phyloP scores from a whole-genome alignment of 1,140 invertebrate genomes.

The Bombus picipes region DNA sequence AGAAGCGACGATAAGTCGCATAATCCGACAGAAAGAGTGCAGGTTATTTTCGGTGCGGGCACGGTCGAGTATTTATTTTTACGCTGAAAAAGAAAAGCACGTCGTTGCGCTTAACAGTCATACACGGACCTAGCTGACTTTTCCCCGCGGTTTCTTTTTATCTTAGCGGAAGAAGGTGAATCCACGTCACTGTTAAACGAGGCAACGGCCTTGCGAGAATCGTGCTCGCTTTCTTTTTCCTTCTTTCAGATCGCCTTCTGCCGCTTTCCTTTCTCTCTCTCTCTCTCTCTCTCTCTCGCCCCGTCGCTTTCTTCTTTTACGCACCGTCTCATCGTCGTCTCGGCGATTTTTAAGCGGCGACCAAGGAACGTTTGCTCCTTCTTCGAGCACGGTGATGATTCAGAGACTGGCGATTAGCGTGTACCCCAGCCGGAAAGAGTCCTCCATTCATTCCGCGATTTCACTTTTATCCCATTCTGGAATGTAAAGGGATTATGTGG shows the following conservation, averaged over 20 bases:
- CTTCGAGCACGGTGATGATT: slow-evolving; percentile 20
- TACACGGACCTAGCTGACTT: background rate
- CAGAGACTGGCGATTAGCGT: slow-evolving; percentile 35
- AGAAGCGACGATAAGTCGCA: background rate
- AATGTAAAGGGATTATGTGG: background rate
- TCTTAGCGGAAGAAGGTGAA: slow-evolving; percentile 25
- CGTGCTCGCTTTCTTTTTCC: background rate
- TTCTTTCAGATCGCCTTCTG: background rate
- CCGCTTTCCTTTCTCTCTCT: background rate
- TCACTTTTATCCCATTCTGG: slow-evolving; percentile 32
- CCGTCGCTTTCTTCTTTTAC: slow-evolving; percentile 25
- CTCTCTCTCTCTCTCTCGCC: background rate
- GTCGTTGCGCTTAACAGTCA: slow-evolving; percentile 1
- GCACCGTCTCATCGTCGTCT: slow-evolving; percentile 44
- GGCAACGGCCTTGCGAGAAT: slow-evolving; percentile 53
- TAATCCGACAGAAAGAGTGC: slow-evolving; percentile 25
- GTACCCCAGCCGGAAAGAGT: background rate
- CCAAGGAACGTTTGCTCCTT: background rate
- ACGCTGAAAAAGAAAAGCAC: background rate
- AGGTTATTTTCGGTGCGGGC: slow-evolving; percentile 38
- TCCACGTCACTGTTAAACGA: slow-evolving; percentile 39
- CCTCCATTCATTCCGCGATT: slow-evolving; percentile 34
- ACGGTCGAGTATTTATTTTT: slow-evolving; percentile 48
- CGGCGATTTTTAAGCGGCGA: slow-evolving; percentile 37
- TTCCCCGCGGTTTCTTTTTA: background rate